Percentiles rank a stretch among this genome's conserved stretches.
Evolutionary conservation across 2,113 vertebrate genomes (phyloP).

Genomic region (Onychostoma macrolepis): DNA sequence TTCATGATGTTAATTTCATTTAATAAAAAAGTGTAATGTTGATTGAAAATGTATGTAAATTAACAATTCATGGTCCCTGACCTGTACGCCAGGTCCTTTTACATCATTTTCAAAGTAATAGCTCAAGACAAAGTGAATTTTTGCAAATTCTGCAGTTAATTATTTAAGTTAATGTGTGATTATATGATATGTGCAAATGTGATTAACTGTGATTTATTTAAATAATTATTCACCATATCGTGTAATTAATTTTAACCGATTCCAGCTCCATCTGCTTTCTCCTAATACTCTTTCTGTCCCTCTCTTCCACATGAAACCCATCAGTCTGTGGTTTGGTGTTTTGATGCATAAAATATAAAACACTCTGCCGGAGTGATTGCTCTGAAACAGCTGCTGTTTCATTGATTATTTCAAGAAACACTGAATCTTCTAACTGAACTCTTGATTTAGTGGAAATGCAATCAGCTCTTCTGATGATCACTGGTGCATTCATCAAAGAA

Average conservation of each 20-base stretch:
- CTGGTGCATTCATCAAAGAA: slow-evolving; percentile 12
- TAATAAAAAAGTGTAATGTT: neutral
- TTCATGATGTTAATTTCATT: neutral
- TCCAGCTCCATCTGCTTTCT: neutral
- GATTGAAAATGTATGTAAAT: neutral
- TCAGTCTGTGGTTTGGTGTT: neutral
- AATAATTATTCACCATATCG: neutral
- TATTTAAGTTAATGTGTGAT: neutral
- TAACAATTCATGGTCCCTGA: neutral
- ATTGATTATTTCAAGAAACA: slow-evolving; percentile 18
- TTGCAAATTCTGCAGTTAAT: neutral
- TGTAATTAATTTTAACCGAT: neutral
- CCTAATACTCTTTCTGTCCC: neutral
- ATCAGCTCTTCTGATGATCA: slow-evolving; percentile 13
- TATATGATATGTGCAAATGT: neutral
- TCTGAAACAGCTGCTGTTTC: neutral
- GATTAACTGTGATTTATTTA: neutral
- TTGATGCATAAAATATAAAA: neutral
- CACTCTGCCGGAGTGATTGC: neutral
- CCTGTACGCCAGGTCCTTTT: neutral
- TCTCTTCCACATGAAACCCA: neutral
- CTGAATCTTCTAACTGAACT: slow-evolving; percentile 14
- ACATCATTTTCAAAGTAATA: neutral
- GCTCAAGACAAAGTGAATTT: neutral
- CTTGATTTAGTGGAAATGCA: neutral